These are phyloP conservation scores for Dromaius novaehollandiae DNA, from an alignment of 2,113 vertebrate species.

Conservation along the genomic window DNA sequence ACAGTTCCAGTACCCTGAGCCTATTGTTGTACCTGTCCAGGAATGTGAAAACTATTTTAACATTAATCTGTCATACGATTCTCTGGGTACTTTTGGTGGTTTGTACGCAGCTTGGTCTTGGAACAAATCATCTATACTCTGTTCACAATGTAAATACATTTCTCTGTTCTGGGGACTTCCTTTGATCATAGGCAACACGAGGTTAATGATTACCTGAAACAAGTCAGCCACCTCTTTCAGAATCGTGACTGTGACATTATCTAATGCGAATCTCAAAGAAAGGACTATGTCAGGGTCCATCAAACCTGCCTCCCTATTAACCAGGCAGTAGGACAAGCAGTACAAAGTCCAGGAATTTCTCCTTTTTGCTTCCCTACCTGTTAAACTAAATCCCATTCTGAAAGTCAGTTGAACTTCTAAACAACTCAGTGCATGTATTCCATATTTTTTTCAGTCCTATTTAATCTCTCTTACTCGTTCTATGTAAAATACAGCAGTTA, in stretches of 20 bases:
- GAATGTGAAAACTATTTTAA: not conserved
- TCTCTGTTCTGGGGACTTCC: not conserved
- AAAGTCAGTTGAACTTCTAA: not conserved
- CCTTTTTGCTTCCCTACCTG: not conserved
- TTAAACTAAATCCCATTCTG: not conserved
- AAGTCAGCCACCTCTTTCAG: not conserved
- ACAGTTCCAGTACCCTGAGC: not conserved
- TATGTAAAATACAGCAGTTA: not conserved
- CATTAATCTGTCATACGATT: not conserved
- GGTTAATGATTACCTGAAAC: not conserved
- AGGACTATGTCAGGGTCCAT: not conserved
- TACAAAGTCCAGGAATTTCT: not conserved
- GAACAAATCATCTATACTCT: rapidly evolving
- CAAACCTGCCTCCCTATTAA: rapidly evolving
- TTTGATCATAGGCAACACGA: not conserved
- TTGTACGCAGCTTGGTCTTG: rapidly evolving
- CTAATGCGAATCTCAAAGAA: too few species aligned
- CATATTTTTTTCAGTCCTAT: not conserved
- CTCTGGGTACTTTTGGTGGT: rapidly evolving
- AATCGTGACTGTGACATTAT: rapidly evolving
- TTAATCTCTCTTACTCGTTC: not conserved
- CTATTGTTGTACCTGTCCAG: too few species aligned
- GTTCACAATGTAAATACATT: rapidly evolving
- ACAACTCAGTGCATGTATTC: not conserved
- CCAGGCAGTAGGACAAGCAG: not conserved